Evolutionary conservation across 2,888 invertebrate species (phyloP).

Genomic region (Parnassius mnemosyne): DNA sequence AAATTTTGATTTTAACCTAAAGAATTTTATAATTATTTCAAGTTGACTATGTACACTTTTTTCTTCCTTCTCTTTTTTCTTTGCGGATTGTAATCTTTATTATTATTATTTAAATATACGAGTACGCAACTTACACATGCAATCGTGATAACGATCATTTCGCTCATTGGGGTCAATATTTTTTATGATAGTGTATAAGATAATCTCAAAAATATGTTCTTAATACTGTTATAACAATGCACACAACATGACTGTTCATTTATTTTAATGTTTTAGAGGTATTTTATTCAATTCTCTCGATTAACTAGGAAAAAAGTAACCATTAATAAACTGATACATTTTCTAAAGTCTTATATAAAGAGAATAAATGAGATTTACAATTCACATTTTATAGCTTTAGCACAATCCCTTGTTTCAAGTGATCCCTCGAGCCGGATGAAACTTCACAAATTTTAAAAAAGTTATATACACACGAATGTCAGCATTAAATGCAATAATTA

Average conservation of each 20-base stretch:
- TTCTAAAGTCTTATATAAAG: no score
- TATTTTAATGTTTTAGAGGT: constrained; percentile 11
- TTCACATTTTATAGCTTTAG: no score
- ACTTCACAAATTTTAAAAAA: neutral
- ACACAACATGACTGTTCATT: neutral
- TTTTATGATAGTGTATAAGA: constrained; percentile 12
- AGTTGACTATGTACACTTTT: no score
- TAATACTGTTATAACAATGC: neutral
- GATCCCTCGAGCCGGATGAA: constrained; percentile 25
- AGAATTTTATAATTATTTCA: no score
- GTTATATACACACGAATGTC: neutral
- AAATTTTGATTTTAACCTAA: no score
- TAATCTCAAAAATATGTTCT: constrained; percentile 24
- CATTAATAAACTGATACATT: neutral
- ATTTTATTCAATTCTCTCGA: constrained; percentile 20
- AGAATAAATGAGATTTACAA: neutral
- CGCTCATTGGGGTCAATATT: constrained; percentile 3
- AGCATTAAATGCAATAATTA: neutral
- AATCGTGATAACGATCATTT: neutral
- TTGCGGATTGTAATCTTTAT: no score
- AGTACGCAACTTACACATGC: no score
- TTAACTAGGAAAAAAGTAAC: constrained; percentile 5
- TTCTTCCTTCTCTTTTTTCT: no score
- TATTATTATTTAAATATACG: no score
- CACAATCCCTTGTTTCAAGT: neutral